These are phyloP conservation scores for Drosophila busckii DNA, from an alignment of 1,140 invertebrate species.

Conservation along the genomic window DNA sequence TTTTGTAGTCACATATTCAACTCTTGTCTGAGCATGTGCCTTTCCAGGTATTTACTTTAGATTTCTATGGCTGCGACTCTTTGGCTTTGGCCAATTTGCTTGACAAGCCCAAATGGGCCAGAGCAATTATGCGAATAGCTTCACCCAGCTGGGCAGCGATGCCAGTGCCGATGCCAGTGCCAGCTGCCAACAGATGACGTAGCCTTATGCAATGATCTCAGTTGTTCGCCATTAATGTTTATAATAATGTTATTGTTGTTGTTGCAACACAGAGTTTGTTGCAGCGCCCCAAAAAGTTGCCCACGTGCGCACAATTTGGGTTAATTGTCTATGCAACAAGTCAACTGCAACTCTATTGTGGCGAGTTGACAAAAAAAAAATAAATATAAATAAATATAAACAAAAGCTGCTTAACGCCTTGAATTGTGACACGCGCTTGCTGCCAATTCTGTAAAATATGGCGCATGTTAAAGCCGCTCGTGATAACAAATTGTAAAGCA, in stretches of 20 bases:
- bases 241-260: neutral
- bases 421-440: constrained; percentile 57
- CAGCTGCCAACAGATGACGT: constrained; percentile 52
- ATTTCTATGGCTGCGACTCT: neutral
- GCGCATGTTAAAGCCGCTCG: constrained; percentile 31
- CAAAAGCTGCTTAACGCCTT: constrained; percentile 58
- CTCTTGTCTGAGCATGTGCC: too few species aligned
- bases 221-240: neutral
- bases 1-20: too few species aligned
- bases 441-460: constrained; percentile 46
- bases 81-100: constrained; percentile 20
- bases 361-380: constrained; percentile 2
- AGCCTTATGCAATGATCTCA: constrained; percentile 58
- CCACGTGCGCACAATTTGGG: constrained; percentile 68
- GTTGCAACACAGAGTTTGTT: constrained; percentile 19
- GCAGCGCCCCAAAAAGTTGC: constrained; percentile 41
- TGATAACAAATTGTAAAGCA: constrained; percentile 16
- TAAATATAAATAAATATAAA: neutral
- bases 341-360: constrained; percentile 45
- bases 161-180: constrained; percentile 15
- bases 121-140: constrained; percentile 24
- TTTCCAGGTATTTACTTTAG: too few species aligned
- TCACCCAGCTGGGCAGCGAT: constrained; percentile 42
- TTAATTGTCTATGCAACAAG: constrained; percentile 67
- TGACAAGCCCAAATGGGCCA: constrained; percentile 27